Conservation (phyloP, 2,797 vertebrate species). For the Eutrigla gurnardus region DNA sequence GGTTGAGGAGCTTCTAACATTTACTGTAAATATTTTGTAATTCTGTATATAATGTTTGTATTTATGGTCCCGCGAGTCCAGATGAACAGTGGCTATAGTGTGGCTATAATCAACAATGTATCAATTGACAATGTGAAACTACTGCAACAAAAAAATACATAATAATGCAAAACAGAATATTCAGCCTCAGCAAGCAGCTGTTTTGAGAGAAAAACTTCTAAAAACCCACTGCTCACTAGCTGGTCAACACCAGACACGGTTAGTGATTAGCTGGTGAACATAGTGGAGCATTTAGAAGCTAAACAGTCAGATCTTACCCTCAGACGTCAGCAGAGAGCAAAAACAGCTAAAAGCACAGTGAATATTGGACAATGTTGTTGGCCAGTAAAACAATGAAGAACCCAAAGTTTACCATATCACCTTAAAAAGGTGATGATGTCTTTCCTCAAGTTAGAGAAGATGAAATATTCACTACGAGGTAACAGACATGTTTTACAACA, state of each 20-base stretch:
- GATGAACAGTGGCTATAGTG: background rate
- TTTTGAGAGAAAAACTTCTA: background rate
- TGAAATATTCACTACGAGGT: no score
- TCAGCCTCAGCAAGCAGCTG: background rate
- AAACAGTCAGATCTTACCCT: background rate
- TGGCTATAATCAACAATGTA: background rate
- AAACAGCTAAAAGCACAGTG: background rate
- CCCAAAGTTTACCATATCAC: background rate
- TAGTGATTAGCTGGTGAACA: background rate
- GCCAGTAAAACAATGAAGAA: no score
- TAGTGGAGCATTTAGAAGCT: background rate
- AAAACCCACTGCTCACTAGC: background rate
- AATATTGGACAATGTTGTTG: background rate
- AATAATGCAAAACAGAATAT: background rate
- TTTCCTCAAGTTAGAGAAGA: no score
- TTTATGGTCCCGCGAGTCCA: background rate
- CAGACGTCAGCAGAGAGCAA: background rate
- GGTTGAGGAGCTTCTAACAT: conserved; percentile 2
- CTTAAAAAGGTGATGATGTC: no score
- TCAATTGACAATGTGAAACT: background rate
- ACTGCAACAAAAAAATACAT: no score
- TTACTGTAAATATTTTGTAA: background rate
- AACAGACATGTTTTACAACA: no score
- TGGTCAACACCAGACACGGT: background rate
- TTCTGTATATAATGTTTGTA: background rate